Conservation (phyloP, 2,797 vertebrate genomes). For the Poeciliopsis paucimaculata region DNA sequence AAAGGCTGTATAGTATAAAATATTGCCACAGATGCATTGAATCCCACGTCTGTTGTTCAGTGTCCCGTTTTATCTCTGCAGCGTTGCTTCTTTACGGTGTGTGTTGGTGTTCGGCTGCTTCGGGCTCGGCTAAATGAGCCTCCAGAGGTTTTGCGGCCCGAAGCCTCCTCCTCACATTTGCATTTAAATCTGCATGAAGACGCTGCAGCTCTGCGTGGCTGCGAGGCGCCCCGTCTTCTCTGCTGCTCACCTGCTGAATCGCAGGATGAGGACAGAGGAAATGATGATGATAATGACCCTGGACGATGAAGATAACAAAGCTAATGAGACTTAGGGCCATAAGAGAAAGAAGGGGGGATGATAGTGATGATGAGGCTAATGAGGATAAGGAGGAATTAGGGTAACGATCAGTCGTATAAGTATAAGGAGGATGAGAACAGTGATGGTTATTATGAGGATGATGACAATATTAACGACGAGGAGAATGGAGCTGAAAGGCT, state of each 20-base stretch:
- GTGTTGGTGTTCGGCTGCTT: background rate
- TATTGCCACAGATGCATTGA: background rate
- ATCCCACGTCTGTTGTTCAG: background rate
- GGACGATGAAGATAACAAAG: slow-evolving; percentile 3
- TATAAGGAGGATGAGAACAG: background rate
- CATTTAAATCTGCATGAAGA: slow-evolving; percentile 16
- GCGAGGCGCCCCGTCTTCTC: background rate
- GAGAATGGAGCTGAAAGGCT: background rate
- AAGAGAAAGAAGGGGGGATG: background rate
- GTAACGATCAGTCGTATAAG: background rate
- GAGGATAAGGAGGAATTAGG: slow-evolving; percentile 7
- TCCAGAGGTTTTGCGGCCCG: slow-evolving; percentile 30
- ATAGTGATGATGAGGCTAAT: slow-evolving; percentile 4
- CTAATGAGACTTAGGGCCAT: slow-evolving; percentile 11
- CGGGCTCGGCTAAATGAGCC: slow-evolving; percentile 29
- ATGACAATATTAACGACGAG: background rate
- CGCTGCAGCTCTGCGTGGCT: slow-evolving; percentile 2
- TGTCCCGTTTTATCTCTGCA: background rate
- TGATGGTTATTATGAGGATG: slow-evolving; percentile 5
- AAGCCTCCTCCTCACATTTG: slow-evolving; percentile 21
- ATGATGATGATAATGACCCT: background rate
- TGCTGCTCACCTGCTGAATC: slow-evolving; percentile 5
- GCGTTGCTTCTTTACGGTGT: background rate
- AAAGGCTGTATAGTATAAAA: background rate
- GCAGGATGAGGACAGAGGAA: background rate